Evolutionary conservation across 2,888 invertebrate species (phyloP).

Genomic region (Eueremaeus valkanovi): DNA sequence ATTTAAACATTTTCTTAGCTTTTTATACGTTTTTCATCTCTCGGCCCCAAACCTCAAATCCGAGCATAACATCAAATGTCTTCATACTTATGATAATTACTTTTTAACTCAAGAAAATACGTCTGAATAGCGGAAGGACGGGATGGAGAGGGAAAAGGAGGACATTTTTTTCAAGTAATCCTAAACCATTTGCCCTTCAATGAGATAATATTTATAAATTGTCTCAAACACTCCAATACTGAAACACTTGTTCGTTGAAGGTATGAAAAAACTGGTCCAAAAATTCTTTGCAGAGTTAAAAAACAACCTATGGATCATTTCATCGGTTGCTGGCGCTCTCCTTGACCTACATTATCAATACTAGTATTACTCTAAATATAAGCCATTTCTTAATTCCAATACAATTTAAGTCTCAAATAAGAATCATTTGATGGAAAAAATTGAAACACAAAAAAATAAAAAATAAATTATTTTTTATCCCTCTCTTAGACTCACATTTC

Average conservation of each 20-base stretch:
- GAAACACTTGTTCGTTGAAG: conserved; percentile 7
- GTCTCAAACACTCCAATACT: not conserved
- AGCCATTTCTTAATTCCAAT: conserved; percentile 14
- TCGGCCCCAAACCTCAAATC: too few species aligned
- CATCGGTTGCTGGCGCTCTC: not conserved
- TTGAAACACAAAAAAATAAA: not conserved
- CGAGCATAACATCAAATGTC: not conserved
- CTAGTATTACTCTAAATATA: not conserved
- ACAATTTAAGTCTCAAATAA: not conserved
- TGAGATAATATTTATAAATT: conserved; percentile 13
- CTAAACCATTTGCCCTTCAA: conserved; percentile 27
- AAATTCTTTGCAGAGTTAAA: conserved; percentile 14
- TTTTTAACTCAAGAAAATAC: not conserved
- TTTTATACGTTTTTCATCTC: too few species aligned
- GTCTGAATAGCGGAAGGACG: conserved; percentile 22
- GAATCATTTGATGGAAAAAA: not conserved
- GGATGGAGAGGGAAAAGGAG: conserved; percentile 3
- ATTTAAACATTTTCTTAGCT: too few species aligned
- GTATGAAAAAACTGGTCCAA: conserved; percentile 14
- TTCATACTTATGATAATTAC: not conserved
- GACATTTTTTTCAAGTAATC: conserved; percentile 7
- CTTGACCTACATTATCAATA: conserved; percentile 12
- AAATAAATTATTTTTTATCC: not conserved
- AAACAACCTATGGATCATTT: conserved; percentile 3
- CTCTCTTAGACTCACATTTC: not conserved